These are phyloP conservation scores for Athene cunicularia DNA, from an alignment of 2,113 vertebrate species.

Conservation along the genomic window DNA sequence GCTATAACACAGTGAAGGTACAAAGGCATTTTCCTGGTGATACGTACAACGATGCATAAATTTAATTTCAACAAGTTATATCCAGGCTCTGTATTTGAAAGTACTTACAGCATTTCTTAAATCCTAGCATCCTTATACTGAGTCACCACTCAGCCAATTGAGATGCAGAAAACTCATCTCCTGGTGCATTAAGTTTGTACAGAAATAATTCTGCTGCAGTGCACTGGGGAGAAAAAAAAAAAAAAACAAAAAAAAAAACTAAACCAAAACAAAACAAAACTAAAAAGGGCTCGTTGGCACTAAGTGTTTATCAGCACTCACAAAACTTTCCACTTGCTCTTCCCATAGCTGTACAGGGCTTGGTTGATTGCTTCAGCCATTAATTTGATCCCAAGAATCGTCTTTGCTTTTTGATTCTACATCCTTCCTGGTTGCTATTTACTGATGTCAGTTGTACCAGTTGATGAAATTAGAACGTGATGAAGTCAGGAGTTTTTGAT, in stretches of 20 bases:
- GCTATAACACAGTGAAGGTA: not conserved
- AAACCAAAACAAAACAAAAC: not conserved
- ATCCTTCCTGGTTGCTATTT: not conserved
- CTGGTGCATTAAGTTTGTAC: not conserved
- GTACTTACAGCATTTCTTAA: not conserved
- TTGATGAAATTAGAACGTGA: not conserved
- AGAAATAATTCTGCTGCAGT: slow-evolving; percentile 27
- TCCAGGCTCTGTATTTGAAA: not conserved
- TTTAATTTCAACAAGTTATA: slow-evolving; percentile 1
- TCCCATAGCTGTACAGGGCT: not conserved
- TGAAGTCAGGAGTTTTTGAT: not conserved
- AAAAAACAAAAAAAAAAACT: not conserved
- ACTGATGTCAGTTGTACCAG: not conserved
- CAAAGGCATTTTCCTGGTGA: slow-evolving; percentile 28
- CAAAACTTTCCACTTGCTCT: not conserved
- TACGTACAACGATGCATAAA: not conserved
- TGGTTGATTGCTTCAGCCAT: not conserved
- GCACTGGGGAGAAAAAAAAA: not conserved
- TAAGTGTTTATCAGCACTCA: slow-evolving; percentile 13
- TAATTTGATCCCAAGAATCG: not conserved
- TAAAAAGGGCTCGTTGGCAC: not conserved
- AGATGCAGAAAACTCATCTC: not conserved
- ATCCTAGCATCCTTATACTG: not conserved
- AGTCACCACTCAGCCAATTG: not conserved
- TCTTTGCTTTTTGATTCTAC: not conserved